Evolutionary conservation across 2,797 vertebrate genomes (phyloP), one percentile per base, ranked within the genome.

Genomic region (Channallabes apus): DNA sequence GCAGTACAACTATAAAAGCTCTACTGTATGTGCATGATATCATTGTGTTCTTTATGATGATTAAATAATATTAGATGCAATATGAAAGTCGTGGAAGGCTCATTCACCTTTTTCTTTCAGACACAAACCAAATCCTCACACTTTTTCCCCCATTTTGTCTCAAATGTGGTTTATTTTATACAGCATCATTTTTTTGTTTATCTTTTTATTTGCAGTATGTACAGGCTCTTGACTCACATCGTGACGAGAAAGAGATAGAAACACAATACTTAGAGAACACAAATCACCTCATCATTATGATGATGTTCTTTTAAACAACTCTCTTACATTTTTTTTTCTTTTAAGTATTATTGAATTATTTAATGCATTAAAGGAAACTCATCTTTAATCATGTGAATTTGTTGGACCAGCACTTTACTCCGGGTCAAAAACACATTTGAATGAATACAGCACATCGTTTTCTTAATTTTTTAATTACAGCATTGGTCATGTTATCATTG

Each of bases 171-270:
- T 91, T 87, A 92, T 90, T 91, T 91, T 92, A 93, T 92, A 93
- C 92, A 59, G 61, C 82, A 38, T 69, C 27, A 17, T 91, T 92
- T 86, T 78, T 35, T 51, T 11, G 9, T 51, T 46, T 8, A 46
- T 12, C 5, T 82, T 59, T 87, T 92, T 92, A 92, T 93, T 93
- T 94, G 90, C 91, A 93, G 20, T 94, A 94, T 94, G 81, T 94
- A 94, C 93, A 94, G 61, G 81, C 91, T 84, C 87, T 92, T 87
- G 90, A 92, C 86, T 92, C 90, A 91, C 85, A 81, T 81, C 32
- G 59, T 80, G 84, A 89, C 75, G 87, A 91, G 90, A 89, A 88
- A 80, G 54, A 85, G 87, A 90, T 38, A 68, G 18, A 90, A 89
- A 88, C 92, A 92, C 84, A 86, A 93, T 89, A 93, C 89, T 87